Percentiles rank a stretch among this genome's conserved stretches.
These are phyloP conservation scores for Tiliacea citrago DNA, from an alignment of 2,888 invertebrate species.

Conservation along the genomic window DNA sequence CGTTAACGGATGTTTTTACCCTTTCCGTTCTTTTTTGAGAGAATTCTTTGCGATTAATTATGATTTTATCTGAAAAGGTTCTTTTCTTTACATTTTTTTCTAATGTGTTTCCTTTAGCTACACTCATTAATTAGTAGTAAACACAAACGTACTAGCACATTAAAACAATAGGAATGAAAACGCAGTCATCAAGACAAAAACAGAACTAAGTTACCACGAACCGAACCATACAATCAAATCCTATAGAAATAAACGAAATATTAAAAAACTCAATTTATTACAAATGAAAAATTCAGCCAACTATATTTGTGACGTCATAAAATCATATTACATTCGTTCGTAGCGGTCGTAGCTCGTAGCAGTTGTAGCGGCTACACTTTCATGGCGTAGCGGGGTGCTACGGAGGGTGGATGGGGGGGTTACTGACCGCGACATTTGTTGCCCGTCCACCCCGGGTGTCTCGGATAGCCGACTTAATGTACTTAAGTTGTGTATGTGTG, in stretches of 20 bases:
- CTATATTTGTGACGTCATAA: constrained; percentile 67
- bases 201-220: not conserved
- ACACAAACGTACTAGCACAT: not conserved
- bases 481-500: constrained; percentile 66
- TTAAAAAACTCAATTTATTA: constrained; percentile 55
- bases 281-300: constrained; percentile 64
- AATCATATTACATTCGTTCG: constrained; percentile 68
- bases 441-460: constrained; percentile 80
- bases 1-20: constrained; percentile 48
- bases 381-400: constrained; percentile 68
- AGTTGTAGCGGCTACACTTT: constrained; percentile 71
- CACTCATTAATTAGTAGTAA: not conserved
- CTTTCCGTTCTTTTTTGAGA: constrained; percentile 43
- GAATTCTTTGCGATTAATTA: constrained; percentile 35
- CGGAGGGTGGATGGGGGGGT: constrained; percentile 72
- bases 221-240: not conserved
- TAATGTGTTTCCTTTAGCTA: too few relatives aligned
- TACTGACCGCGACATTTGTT: constrained; percentile 90
- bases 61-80: constrained; percentile 18
- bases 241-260: constrained; percentile 46
- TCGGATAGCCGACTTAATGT: constrained; percentile 75
- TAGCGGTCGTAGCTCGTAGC: constrained; percentile 68
- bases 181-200: too few relatives aligned
- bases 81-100: too few relatives aligned
- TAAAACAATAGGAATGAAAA: not conserved